phyloP scores from a whole-genome alignment of 2,888 invertebrate species.

The Polietes domitor region DNA sequence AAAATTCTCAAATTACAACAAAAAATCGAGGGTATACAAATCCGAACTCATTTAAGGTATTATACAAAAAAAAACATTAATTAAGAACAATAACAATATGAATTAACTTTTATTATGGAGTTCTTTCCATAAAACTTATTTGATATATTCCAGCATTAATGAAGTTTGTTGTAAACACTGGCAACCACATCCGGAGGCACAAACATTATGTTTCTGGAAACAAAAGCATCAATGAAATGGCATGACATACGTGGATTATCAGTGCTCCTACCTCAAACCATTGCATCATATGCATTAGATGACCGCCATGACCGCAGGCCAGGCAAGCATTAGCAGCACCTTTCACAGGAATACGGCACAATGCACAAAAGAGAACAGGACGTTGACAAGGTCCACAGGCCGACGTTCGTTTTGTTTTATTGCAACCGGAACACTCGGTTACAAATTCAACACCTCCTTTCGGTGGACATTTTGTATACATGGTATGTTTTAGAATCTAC shows the following conservation, averaged over 20 bases:
- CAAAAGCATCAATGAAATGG: neutral
- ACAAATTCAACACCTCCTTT: conserved; percentile 88
- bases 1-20: too few species aligned
- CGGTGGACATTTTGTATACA: conserved; percentile 81
- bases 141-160: conserved; percentile 71
- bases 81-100: neutral
- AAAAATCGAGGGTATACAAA: too few species aligned
- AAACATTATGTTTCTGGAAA: conserved; percentile 85
- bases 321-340: conserved; percentile 93
- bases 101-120: neutral
- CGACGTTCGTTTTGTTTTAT: conserved; percentile 85
- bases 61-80: too few species aligned
- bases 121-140: conserved; percentile 36
- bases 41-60: too few species aligned
- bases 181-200: conserved; percentile 97
- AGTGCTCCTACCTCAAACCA: conserved; percentile 85
- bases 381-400: conserved; percentile 89
- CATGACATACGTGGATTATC: neutral
- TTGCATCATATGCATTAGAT: conserved; percentile 89
- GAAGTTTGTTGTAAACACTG: conserved; percentile 89
- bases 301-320: conserved; percentile 96
- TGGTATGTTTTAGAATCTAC: conserved; percentile 86
- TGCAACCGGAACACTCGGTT: conserved; percentile 88
- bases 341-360: conserved; percentile 93
- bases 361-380: conserved; percentile 89